phyloP scores from a whole-genome alignment of 2,888 invertebrate genomes.

The Sarcophaga carnaria region DNA sequence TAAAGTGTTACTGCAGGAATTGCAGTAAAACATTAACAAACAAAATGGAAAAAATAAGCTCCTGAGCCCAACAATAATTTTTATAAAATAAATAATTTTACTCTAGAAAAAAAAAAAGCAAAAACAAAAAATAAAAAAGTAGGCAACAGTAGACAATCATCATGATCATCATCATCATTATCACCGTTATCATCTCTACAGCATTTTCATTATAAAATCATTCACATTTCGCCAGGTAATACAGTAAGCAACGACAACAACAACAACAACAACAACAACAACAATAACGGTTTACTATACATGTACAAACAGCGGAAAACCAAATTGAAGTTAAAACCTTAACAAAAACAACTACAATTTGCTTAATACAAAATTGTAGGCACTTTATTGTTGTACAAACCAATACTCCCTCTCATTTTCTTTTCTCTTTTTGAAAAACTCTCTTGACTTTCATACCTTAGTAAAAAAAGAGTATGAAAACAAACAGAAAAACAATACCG shows the following conservation, averaged over 20 bases:
- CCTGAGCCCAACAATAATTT: constrained; percentile 13
- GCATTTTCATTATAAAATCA: constrained; percentile 65
- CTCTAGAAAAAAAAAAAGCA: constrained; percentile 21
- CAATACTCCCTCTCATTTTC: neutral
- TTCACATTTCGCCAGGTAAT: constrained; percentile 49
- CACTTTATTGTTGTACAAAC: neutral
- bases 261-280: constrained; percentile 31
- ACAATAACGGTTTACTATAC: constrained; percentile 1
- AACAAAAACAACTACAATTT: constrained; percentile 17
- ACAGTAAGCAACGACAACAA: constrained; percentile 44
- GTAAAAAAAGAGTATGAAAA: neutral
- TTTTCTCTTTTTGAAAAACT: neutral
- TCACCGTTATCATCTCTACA: constrained; percentile 37
- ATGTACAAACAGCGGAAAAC: too few species aligned
- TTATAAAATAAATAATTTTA: constrained; percentile 49
- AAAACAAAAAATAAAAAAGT: constrained; percentile 36
- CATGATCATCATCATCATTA: constrained; percentile 46
- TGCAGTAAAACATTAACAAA: constrained; percentile 11
- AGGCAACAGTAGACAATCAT: constrained; percentile 59
- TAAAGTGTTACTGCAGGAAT: neutral
- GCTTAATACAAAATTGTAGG: constrained; percentile 42
- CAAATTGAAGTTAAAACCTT: neutral
- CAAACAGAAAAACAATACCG: neutral
- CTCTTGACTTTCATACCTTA: constrained; percentile 11
- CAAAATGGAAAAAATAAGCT: constrained; percentile 7